These are phyloP conservation scores for Hybos culiciformis DNA, from an alignment of 2,888 invertebrate genomes.

Conservation along the genomic window DNA sequence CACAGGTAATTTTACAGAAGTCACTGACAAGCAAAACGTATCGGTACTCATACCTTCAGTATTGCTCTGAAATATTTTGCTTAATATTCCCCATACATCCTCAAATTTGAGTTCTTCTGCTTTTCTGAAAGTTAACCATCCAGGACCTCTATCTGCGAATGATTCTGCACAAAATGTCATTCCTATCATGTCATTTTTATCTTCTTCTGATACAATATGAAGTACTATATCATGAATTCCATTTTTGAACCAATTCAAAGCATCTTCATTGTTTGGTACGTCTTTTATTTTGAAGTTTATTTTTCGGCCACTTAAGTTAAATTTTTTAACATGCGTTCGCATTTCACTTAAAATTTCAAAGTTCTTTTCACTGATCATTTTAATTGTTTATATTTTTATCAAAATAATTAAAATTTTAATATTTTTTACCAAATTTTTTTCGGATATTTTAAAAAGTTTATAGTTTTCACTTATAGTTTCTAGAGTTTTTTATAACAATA, in stretches of 20 bases:
- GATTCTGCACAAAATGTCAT: slow-evolving; percentile 3
- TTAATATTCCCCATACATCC: slow-evolving; percentile 2
- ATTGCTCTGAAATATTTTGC: slow-evolving; percentile 4
- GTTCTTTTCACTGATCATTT: no score
- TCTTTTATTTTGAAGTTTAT: slow-evolving; percentile 10
- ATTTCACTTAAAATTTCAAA: no score
- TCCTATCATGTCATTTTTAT: not conserved
- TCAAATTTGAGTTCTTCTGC: slow-evolving; percentile 1
- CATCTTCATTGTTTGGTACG: slow-evolving; percentile 6
- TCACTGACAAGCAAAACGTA: slow-evolving; percentile 14
- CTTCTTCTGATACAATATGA: slow-evolving; percentile 5
- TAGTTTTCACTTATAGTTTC: no score
- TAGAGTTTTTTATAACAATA: no score
- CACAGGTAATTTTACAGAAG: slow-evolving; percentile 5
- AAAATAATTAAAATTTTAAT: no score
- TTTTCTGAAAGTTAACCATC: slow-evolving; percentile 3
- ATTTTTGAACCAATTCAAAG: slow-evolving; percentile 5
- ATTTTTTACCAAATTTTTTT: no score
- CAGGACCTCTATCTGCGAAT: slow-evolving; percentile 1
- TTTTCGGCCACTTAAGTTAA: slow-evolving; percentile 1
- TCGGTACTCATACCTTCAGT: slow-evolving; percentile 11
- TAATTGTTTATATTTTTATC: no score
- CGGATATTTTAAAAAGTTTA: no score
- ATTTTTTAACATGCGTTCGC: slow-evolving; percentile 2
- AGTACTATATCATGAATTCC: slow-evolving; percentile 7